Evolutionary conservation across 2,113 vertebrate species (phyloP).

Genomic region (Onychorhynchus coronatus): DNA sequence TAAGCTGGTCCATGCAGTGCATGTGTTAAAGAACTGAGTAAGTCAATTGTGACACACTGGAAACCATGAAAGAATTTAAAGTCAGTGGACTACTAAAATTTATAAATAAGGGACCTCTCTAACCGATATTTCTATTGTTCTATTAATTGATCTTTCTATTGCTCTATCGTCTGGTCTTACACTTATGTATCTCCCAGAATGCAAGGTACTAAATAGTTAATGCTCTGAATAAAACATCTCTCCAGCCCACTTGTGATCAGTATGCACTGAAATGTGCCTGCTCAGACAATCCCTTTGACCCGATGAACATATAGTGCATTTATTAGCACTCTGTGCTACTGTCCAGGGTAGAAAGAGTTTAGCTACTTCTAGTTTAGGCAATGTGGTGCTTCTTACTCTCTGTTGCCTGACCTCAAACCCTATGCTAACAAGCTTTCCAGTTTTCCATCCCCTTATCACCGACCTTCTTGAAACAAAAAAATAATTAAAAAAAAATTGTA

Average conservation of each 20-base stretch:
- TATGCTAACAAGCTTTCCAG: neutral
- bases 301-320: neutral
- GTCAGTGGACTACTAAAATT: neutral
- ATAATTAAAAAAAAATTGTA: neutral
- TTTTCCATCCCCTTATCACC: neutral
- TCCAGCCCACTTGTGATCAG: neutral
- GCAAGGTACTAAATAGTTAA: conserved; percentile 39
- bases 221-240: conserved; percentile 45
- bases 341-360: neutral
- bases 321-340: neutral
- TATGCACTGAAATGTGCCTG: neutral
- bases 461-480: neutral
- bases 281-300: conserved; percentile 23
- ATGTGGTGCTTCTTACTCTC: neutral
- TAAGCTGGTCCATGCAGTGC: neutral
- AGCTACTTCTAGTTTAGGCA: neutral
- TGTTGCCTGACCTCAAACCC: neutral
- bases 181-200: neutral
- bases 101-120: neutral
- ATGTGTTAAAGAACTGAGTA: neutral
- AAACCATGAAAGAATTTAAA: neutral
- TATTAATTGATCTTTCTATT: neutral
- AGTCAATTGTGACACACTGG: neutral
- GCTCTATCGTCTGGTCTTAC: neutral
- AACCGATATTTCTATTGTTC: neutral